Base-by-base conservation (phyloP, 2,113 vertebrate genomes). In the Promerops cafer region DNA sequence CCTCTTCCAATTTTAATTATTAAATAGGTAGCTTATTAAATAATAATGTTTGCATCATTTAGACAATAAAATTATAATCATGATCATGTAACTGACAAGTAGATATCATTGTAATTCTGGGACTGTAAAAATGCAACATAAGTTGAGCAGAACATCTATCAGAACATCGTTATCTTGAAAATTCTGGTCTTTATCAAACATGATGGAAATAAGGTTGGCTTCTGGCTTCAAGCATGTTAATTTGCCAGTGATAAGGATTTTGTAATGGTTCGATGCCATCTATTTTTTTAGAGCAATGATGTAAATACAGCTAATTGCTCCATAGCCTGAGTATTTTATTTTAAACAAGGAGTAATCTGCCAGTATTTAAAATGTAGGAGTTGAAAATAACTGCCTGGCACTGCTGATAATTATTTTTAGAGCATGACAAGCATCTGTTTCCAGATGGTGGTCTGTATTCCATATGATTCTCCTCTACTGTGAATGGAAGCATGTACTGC, bases 371-470 rank as follows among this genome's bases (percentile, higher is more conserved):
- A 83, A 77, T 57, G 5, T 61, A n/a, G 59, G 69, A 27, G 50
- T 69, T 93, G 65, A 83, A 65, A 94, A 39, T 63, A 93, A 83
- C 84, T 81, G 69, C 52, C 33, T 27, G 13, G 33, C 53, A 81
- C 60, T 96, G 59, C 59, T 85, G 82, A 42, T 87, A 50, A 79
- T 87, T 83, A 74, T 70, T 59, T 94, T 91, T 87, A 85, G 82
- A 59, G 76, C 65, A 44, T 61, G 61, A 77, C 64, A 33, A 44
- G 61, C 96, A 96, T 94, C 96, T 98, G 94, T 96, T 77, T 97
- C 84, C 97, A 97, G 93, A 94, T 97, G 94, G 92, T 98, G 93
- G 69, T 93, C 90, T 72, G 24, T 93, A 85, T 96, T 96, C 94
- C 85, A 76, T 2, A 7, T 82, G 66, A 27, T 87, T 31, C 64